Conservation (phyloP, 2,888 invertebrate genomes). For the Polia nebulosa region DNA sequence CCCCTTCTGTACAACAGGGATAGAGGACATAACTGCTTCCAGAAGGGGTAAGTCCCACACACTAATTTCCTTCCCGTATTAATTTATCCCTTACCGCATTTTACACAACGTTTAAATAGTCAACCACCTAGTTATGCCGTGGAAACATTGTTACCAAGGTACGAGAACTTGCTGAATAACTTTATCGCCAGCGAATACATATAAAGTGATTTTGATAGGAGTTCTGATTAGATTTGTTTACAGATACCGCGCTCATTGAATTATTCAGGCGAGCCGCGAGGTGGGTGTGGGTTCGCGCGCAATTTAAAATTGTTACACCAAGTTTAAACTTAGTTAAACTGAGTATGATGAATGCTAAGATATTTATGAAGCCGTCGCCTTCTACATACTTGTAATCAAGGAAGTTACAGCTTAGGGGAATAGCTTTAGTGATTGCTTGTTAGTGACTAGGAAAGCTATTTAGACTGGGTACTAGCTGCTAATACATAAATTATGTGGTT, state of each 20-base stretch:
- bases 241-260: constrained; percentile 78
- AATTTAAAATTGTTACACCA: constrained; percentile 79
- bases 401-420: constrained; percentile 43
- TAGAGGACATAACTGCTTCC: neutral
- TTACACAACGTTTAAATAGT: constrained; percentile 30
- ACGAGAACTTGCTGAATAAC: constrained; percentile 57
- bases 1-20: too few species aligned
- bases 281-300: constrained; percentile 69
- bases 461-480: constrained; percentile 27
- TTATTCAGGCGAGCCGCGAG: constrained; percentile 74
- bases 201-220: constrained; percentile 75
- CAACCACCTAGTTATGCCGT: constrained; percentile 33
- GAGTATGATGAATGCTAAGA: constrained; percentile 75
- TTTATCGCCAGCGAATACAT: constrained; percentile 63
- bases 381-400: constrained; percentile 54
- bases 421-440: constrained; percentile 41
- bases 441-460: constrained; percentile 40
- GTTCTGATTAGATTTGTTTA: constrained; percentile 82
- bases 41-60: neutral
- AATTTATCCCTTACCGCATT: constrained; percentile 28
- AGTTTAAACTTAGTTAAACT: constrained; percentile 76
- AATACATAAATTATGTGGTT: constrained; percentile 27
- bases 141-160: constrained; percentile 48
- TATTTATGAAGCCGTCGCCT: constrained; percentile 67
- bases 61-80: constrained; percentile 9